Percentiles rank a stretch among this genome's conserved stretches.
phyloP scores from a whole-genome alignment of 2,113 vertebrate genomes.

The Erythrolamprus reginae region DNA sequence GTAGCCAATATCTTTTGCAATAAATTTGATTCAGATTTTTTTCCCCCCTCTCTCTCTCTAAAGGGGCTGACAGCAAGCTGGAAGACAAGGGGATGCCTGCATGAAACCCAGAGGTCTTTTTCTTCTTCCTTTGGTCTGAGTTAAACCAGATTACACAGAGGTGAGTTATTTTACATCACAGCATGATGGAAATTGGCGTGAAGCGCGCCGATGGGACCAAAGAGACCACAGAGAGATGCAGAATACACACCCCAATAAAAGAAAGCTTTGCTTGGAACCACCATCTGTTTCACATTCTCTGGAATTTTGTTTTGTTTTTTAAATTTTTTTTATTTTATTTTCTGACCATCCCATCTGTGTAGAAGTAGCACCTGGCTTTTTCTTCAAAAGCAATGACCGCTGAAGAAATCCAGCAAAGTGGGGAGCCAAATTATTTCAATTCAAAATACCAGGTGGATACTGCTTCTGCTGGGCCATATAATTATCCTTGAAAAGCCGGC shows the following conservation, averaged over 20 bases:
- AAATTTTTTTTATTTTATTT: no score
- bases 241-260: neutral
- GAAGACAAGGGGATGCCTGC: slow-evolving; percentile 7
- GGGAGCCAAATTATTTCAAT: neutral
- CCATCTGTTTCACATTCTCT: neutral
- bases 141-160: neutral
- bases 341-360: neutral
- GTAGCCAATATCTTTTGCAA: slow-evolving; percentile 15
- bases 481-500: neutral
- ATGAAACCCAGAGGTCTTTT: neutral
- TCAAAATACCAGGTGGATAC: neutral
- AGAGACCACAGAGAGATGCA: neutral
- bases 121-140: slow-evolving; percentile 13
- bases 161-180: slow-evolving; percentile 22
- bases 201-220: rapidly evolving
- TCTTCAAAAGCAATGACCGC: neutral
- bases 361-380: neutral
- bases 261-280: neutral
- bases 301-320: neutral
- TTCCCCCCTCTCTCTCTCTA: neutral
- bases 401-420: slow-evolving; percentile 4
- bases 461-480: neutral
- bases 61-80: neutral
- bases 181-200: slow-evolving; percentile 17
- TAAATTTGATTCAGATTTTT: slow-evolving; percentile 22